Evolutionary conservation across 2,113 vertebrate genomes (phyloP).

Genomic region (Mormyrus lacerda): DNA sequence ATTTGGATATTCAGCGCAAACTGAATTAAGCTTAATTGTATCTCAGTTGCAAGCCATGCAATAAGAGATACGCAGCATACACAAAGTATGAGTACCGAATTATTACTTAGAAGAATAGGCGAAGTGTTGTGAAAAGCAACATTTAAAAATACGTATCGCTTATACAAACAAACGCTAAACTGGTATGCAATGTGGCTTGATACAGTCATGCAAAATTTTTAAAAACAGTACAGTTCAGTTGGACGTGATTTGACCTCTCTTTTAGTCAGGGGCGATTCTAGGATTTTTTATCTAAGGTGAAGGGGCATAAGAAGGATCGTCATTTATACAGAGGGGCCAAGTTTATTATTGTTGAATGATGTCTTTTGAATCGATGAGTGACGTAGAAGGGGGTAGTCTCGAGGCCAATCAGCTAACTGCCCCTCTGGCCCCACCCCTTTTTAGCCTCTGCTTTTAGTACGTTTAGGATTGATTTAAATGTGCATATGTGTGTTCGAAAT

Average conservation of each 20-base stretch:
- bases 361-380: neutral
- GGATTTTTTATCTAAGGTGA: neutral
- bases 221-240: neutral
- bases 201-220: neutral
- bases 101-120: neutral
- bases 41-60: neutral
- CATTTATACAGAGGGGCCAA: neutral
- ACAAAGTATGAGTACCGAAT: neutral
- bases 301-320: neutral
- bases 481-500: neutral
- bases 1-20: neutral
- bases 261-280: neutral
- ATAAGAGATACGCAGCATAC: neutral
- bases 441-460: neutral
- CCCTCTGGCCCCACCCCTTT: neutral
- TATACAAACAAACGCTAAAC: neutral
- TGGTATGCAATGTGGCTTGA: neutral
- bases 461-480: neutral
- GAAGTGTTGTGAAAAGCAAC: neutral
- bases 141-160: neutral
- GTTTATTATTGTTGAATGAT: neutral
- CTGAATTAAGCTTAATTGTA: neutral
- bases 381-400: neutral
- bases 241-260: neutral
- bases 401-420: neutral